Percentiles rank a stretch among this genome's conserved stretches.
Evolutionary conservation across 1,140 invertebrate species (phyloP).

Genomic region (Vollenhovia emeryi): DNA sequence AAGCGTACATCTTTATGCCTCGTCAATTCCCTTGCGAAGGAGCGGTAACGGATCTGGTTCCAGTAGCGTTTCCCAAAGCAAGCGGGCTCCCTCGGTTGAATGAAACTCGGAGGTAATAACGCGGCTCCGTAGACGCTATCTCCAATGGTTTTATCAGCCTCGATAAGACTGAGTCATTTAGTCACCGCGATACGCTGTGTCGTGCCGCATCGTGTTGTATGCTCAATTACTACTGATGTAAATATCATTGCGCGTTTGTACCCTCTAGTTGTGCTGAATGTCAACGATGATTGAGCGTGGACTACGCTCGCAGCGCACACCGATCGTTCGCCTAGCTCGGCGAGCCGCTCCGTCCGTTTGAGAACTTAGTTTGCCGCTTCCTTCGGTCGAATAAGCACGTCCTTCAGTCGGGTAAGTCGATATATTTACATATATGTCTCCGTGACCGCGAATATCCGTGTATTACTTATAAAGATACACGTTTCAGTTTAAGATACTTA

Average conservation of each 20-base stretch:
- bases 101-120: not conserved
- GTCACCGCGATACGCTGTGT: slow-evolving; percentile 7
- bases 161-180: slow-evolving; percentile 37
- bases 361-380: slow-evolving; percentile 14
- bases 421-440: slow-evolving; percentile 1
- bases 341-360: slow-evolving; percentile 14
- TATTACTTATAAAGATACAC: not conserved
- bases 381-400: not conserved
- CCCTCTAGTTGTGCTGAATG: slow-evolving; percentile 21
- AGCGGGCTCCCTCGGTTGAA: not conserved
- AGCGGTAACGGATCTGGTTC: not conserved
- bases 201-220: not conserved
- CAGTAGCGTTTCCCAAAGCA: not conserved
- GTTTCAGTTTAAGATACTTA: not conserved
- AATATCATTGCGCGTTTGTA: slow-evolving; percentile 59
- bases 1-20: not conserved
- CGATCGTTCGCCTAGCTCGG: slow-evolving; percentile 35
- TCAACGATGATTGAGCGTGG: slow-evolving; percentile 58
- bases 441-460: not conserved
- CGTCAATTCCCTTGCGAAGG: not conserved
- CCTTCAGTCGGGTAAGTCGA: slow-evolving; percentile 3
- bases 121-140: not conserved
- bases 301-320: slow-evolving; percentile 14
- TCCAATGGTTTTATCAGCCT: slow-evolving; percentile 25
- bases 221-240: slow-evolving; percentile 26